Conservation (phyloP, 2,888 invertebrate species). For the Epinotia ramella region DNA sequence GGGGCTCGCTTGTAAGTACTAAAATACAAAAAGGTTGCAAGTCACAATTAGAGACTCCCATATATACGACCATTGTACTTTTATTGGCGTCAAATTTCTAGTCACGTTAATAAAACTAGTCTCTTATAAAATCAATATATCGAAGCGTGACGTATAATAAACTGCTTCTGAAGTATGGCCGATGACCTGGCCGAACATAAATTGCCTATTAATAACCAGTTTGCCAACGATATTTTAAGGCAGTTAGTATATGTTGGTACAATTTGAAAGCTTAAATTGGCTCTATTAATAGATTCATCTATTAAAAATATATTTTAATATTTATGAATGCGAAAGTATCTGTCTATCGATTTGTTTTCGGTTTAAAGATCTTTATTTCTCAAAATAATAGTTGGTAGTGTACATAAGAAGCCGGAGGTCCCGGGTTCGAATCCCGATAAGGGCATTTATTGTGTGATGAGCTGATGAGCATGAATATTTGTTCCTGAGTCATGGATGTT, state of each 20-base stretch:
- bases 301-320: no score
- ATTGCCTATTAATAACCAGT: constrained; percentile 32
- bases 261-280: background rate
- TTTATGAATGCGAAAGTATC: no score
- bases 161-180: constrained; percentile 2
- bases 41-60: background rate
- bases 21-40: background rate
- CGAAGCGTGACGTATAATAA: constrained; percentile 9
- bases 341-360: no score
- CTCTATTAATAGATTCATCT: background rate
- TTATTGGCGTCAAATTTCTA: background rate
- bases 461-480: no score
- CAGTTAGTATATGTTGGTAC: constrained; percentile 17
- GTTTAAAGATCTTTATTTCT: no score
- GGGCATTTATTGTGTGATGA: no score
- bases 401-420: no score
- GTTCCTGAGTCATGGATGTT: no score
- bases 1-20: no score
- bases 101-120: background rate
- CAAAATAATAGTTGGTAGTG: no score
- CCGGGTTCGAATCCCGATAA: no score
- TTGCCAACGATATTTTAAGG: constrained; percentile 20
- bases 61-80: background rate
- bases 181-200: constrained; percentile 24
- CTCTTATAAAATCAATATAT: constrained; percentile 8